Base-by-base conservation (phyloP, 2,888 invertebrate species). In the Hirtodrosophila confusa region DNA sequence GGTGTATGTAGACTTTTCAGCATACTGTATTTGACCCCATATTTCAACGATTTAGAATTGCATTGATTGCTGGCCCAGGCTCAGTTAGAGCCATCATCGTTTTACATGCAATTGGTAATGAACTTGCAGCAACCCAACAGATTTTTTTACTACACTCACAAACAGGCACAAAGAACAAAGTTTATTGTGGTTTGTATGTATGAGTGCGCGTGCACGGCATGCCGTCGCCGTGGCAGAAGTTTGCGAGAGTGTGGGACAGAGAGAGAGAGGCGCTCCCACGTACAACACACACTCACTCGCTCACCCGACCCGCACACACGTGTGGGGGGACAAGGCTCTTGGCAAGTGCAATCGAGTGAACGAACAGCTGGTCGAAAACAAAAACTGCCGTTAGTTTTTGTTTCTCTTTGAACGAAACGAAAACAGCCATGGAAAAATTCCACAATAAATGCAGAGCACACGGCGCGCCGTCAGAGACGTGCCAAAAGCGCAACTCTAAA, bases 301-400 rank as follows among this genome's bases (percentile, higher is more conserved):
- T 17, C 17, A 17, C 17, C 17, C 17, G 17, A 31, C 12, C 44
- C 2, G 11, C 24, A 9, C n/a, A 29, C 43, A 55, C 47, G 29
- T 57, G 53, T 53, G 49, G 58, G 36, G 9, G 36, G 36, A 41
- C 17, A 37, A 29, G 35, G 11, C 35, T 10, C 35, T 33, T 37
- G 17, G 63, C 55, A 48, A 60, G 51, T 55, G 70, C 50, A 70
- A 37, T 58, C 51, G 50, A 48, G 27, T 3, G 6, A 27, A 5
- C 27, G 37, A 69, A 73, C 69, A 72, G 69, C 69, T 72, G 58
- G 40, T 39, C 36, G 54, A 73, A 57, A 58, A 69, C 43, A 68
- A 57, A 57, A 68, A 69, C 37, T 48, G 43, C 69, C 57, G 57
- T 62, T 72, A 63, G 43, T 43, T 47, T 47, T 24, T 10, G 43